Base-by-base conservation (phyloP, 2,888 invertebrate genomes). In the Uloborus plumipes region DNA sequence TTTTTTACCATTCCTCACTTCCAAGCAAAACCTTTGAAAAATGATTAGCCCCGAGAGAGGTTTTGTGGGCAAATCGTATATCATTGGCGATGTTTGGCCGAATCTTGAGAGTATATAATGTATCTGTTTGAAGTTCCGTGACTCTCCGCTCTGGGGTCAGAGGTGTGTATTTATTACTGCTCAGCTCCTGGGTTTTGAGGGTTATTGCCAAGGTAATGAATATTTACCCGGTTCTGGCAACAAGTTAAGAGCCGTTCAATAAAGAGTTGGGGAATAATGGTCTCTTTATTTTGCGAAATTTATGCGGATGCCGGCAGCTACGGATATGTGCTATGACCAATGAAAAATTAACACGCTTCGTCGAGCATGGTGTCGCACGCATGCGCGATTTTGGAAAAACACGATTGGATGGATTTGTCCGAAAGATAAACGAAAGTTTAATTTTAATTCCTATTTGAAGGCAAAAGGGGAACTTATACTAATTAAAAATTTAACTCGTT, bases 241-340 rank as follows among this genome's bases (percentile, higher is more conserved):
- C 39, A 39, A 39, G 39, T 39, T 55, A 55, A 55, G n/a, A 20
- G n/a, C 55, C 11, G 55, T 55, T 55, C 20, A 55, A 55, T 6
- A 55, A 20, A 16, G 20, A 9, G 18, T 55, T 55, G 55, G 55
- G 55, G 55, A 20, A 55, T 58, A 58, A 26, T 26, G 26, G 47
- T 13, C 47, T 53, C 55, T 73, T 53, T 58, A 39, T 74, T 18
- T 31, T 22, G 16, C 22, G n/a, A 62, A 73, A 79, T 67, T 73
- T 79, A 69, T 79, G 49, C 67, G 53, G 64, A 67, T 62, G 50
- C 67, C 61, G 18, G 59, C 20, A 69, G 73, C 62, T 20, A 69
- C 67, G 66, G 72, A 79, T 79, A 26, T 58, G 39, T 39, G 66
- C 58, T n/a, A 16, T 47, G 53, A 31, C 79, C 79, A 79, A 79